These are phyloP conservation scores for Alitta virens DNA, from an alignment of 2,888 invertebrate species.

Conservation along the genomic window DNA sequence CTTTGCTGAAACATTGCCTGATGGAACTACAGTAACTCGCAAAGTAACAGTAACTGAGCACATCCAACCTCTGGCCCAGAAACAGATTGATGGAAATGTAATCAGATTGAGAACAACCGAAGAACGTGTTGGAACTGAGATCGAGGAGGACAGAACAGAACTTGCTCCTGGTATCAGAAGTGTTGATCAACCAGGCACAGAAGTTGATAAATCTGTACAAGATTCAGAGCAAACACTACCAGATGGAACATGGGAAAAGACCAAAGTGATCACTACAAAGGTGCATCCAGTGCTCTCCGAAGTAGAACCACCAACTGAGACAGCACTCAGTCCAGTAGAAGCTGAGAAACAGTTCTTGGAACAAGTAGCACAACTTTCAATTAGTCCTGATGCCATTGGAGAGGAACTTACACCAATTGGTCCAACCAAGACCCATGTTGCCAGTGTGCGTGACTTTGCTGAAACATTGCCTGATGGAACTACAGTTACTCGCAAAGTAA, in stretches of 20 bases:
- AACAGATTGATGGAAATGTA: neutral
- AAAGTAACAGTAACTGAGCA: constrained; percentile 15
- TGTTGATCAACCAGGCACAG: constrained; percentile 1
- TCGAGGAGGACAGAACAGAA: constrained; percentile 17
- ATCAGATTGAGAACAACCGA: constrained; percentile 19
- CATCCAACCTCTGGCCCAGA: no score
- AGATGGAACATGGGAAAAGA: constrained; percentile 13
- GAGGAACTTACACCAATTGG: no score
- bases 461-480: constrained; percentile 15
- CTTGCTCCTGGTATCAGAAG: constrained; percentile 13
- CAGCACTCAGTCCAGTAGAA: neutral
- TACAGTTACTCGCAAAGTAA: constrained; percentile 5
- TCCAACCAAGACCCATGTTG: no score
- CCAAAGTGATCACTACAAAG: constrained; percentile 9
- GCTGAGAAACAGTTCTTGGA: no score
- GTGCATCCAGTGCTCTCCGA: constrained; percentile 19
- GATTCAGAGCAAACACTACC: constrained; percentile 10
- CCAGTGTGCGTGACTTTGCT: constrained; percentile 13
- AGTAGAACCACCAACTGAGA: constrained; percentile 29
- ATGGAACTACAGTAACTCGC: constrained; percentile 33
- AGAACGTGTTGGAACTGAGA: constrained; percentile 13
- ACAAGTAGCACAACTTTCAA: no score
- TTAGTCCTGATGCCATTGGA: no score
- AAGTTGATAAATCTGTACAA: neutral
- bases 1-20: constrained; percentile 29